phyloP scores from a whole-genome alignment of 2,113 vertebrate species.

The Ictalurus punctatus region DNA sequence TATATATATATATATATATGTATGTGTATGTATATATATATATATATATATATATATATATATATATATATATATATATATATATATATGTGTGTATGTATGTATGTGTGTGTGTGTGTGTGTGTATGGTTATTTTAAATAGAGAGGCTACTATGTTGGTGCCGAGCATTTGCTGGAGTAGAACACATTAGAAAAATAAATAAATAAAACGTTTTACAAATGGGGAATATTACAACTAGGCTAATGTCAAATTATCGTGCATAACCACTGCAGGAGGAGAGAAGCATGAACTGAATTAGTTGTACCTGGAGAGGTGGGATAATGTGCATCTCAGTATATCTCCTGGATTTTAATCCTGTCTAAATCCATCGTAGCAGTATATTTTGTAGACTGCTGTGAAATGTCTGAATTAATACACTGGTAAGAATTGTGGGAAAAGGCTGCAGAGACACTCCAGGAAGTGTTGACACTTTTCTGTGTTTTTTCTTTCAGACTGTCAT shows the following conservation, averaged over 20 bases:
- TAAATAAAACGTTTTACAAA: background rate
- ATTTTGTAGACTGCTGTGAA: background rate
- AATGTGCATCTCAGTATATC: background rate
- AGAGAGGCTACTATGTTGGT: background rate
- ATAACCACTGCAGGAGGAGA: background rate
- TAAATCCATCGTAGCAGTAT: background rate
- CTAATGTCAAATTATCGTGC: background rate
- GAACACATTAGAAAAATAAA: too few relatives aligned
- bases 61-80: too few relatives aligned
- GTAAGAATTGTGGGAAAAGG: background rate
- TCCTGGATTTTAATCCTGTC: background rate
- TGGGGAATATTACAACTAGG: background rate
- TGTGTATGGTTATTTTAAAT: background rate
- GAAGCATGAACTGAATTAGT: background rate
- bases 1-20: too few relatives aligned
- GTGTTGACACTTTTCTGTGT: background rate
- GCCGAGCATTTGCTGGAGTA: background rate
- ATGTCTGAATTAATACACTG: background rate
- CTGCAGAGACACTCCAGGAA: background rate
- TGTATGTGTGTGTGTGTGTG: too few relatives aligned
- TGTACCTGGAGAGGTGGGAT: background rate
- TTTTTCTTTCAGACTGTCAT: slow-evolving; percentile 82
- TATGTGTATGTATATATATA: too few relatives aligned
- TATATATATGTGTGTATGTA: too few relatives aligned
- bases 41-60: too few relatives aligned